Evolutionary conservation across 1,140 invertebrate species (phyloP), one percentile per base, ranked within the genome.

Genomic region (Charaxes varanes): DNA sequence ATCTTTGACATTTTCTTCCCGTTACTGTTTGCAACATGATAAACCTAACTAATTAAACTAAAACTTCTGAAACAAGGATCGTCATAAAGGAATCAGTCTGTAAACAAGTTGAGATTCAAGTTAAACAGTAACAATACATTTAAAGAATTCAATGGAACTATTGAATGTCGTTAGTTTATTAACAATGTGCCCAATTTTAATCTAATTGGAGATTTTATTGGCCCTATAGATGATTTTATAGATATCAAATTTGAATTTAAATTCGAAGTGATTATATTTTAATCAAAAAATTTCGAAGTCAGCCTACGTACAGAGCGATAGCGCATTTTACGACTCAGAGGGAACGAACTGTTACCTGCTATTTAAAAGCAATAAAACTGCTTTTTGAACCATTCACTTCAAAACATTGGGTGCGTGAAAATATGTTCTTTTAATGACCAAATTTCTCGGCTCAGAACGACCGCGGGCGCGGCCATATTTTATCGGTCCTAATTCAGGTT

Each of bases 341-440:
- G 41, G 50, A 60, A 60, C 47, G 49, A 61, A 65, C 59, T 66
- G 46, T 63, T 65, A 65, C 59, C 62, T 63, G 54, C 57, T 53
- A 71, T 76, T 72, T 66, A 70, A 76, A 72, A 68, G 66, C 41
- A 59, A 76, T 76, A 76, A 70, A 72, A 68, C 41, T 45, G 53
- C 53, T 66, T 71, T 68, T 66, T 61, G 62, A 68, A 45, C 50
- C 51, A 59, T 57, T 53, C 46, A 44, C 28, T 44, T 53, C 50
- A 51, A 56, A 61, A 62, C 55, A 59, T 71, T 55, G 42, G 53
- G 43, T 61, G 62, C 61, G 62, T 65, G 58, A 62, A 70, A 68
- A 66, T 66, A 70, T 74, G 60, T 60, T 57, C 21, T 56, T 68
- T 74, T 74, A 70, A 74, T 64, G 57, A 55, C 44, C 51, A 51